Evolutionary conservation across 92 coral and sea anemone species (phyloP), one percentile per base, ranked within the genome.

Genomic region (Zoanthus sociatus): DNA sequence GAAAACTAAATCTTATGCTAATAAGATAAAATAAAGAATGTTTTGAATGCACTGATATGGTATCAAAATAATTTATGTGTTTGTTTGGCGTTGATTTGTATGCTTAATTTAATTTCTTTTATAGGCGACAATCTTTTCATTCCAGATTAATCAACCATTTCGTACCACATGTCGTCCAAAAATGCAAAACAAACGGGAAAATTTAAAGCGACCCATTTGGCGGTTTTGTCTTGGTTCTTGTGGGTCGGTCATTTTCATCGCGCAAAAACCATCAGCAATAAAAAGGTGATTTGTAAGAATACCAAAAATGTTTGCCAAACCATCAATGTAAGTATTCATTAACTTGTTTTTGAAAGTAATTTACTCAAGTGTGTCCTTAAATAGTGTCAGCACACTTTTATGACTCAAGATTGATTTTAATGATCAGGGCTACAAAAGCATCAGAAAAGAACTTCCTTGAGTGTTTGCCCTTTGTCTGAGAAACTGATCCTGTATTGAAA

Each of bases 151-250:
- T 78, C 83, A 78, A 17, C 54, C 84, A 68, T 44, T 56, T 68
- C 11, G 33, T 60, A 61, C 84, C 84, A 3, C 84, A 78, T 78
- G 84, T 69, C 69, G 84, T 48, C 42, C 30, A 16, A 37, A 42
- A 78, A 78, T 78, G 69, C 72, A 78, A 78, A 78, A 61, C 33
- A 78, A 37, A 21, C 81, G 13, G 55, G 72, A 78, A 78, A 78
- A n/a, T 37, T 78, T 78, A 78, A 37, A 78, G 46, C 42, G 53
- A 61, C 33, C 17, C 71, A 77, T 77, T 77, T 53, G 50, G 54
- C 33, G 78, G 26, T 21, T 56, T 44, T 61, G 9, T 18, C 26
- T 42, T 11, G 72, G n/a, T 2, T 17, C 45, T 6, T 9, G 16
- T n/a, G 42, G 31, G 51, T 61, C 69, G 31, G 69, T 21, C 26